Percentiles rank a stretch among this genome's conserved stretches.
Conservation (phyloP, 1,140 invertebrate genomes). For the Ectropis grisescens region DNA sequence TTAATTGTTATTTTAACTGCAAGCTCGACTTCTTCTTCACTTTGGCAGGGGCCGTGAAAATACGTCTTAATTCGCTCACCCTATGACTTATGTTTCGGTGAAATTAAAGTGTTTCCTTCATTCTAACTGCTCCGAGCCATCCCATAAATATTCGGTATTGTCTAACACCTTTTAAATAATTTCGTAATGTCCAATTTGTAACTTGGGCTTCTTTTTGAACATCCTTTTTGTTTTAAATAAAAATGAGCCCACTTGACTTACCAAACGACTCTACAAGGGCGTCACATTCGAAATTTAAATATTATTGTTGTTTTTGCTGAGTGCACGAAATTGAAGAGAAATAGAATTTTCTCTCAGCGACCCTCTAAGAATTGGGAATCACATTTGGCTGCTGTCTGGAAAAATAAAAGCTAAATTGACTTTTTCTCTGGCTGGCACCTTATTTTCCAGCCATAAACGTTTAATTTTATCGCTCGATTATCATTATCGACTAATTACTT, state of each 20-base stretch:
- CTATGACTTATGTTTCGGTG: conserved; percentile 59
- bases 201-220: background rate
- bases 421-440: conserved; percentile 11
- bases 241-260: conserved; percentile 17
- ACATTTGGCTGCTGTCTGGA: conserved; percentile 26
- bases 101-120: conserved; percentile 32
- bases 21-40: conserved; percentile 53
- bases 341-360: conserved; percentile 49
- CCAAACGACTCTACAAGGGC: conserved; percentile 26
- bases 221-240: conserved; percentile 1
- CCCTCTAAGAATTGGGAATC: conserved; percentile 34
- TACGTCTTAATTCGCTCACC: conserved; percentile 64
- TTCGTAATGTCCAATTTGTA: conserved; percentile 7
- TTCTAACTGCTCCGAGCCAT: conserved; percentile 10
- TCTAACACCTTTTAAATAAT: conserved; percentile 13
- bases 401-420: conserved; percentile 19
- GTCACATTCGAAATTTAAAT: conserved; percentile 55
- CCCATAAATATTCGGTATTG: conserved; percentile 17
- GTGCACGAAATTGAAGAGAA: conserved; percentile 62
- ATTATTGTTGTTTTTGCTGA: conserved; percentile 61
- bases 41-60: conserved; percentile 43
- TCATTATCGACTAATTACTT: conserved; percentile 56
- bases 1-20: conserved; percentile 70
- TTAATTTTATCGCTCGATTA: conserved; percentile 7
- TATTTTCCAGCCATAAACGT: conserved; percentile 10